Base-by-base conservation (phyloP, 1,140 invertebrate species). In the Bactericera cockerelli region DNA sequence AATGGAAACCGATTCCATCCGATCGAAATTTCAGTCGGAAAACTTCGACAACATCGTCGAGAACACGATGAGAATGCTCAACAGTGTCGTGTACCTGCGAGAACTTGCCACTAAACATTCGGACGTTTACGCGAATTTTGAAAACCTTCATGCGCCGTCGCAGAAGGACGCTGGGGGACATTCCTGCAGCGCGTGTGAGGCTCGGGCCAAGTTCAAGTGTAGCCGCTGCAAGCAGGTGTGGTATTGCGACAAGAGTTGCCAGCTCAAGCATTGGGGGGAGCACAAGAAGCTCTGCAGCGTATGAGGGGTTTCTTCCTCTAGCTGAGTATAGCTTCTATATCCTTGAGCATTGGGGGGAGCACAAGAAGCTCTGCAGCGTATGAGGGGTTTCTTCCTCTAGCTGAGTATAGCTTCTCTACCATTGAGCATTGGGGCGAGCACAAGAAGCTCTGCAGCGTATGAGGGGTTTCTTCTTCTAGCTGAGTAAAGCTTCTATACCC, bases 241-340 rank as follows among this genome's bases (percentile, higher is more conserved):
- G 42, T 49, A 49, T 49, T 49, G 42, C 19, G 19, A 49, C 19
- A 49, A 49, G n/a, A 49, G 3, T n/a, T 49, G 42, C 22, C 42
- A 49, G 22, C 6, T n/a, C 22, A 49, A 22, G 22, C n/a, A 49
- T n/a, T 49, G 42, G 42, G 42, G 22, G 8, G 22, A 6, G 22
- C 42, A 49, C 24, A 58, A 16, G 33, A 36, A 58, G 11, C 14
- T 36, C 21, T 58, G 56, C 36, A 38, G 26, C 55, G 33, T 28
- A 26, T 14, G 10, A 26, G 22, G 6, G 8, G 16, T 13, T 54
- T 14, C n/a, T n/a, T n/a, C n/a, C n/a, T n/a, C n/a, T n/a, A n/a
- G n/a, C n/a, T n/a, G n/a, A n/a, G n/a, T n/a, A n/a, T n/a, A n/a
- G n/a, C n/a, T n/a, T n/a, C n/a, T n/a, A n/a, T n/a, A n/a, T n/a